phyloP scores from a whole-genome alignment of 2,113 vertebrate species.

The Dicentrarchus labrax region DNA sequence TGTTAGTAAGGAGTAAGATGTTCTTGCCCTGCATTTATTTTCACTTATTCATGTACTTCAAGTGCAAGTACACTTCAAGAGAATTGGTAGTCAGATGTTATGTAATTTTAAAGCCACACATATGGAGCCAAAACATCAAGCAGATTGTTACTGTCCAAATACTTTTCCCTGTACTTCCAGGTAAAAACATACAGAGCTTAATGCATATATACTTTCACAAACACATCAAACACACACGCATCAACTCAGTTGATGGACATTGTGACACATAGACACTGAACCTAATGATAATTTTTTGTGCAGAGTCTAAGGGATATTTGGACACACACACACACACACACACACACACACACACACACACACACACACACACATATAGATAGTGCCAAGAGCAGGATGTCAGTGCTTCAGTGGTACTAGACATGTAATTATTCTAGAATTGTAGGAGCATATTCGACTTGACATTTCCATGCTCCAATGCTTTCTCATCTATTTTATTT shows the following conservation, averaged over 20 bases:
- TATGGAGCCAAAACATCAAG: slow-evolving; percentile 24
- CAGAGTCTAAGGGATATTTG: slow-evolving; percentile 2
- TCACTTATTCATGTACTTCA: slow-evolving; percentile 4
- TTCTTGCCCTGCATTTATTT: not conserved
- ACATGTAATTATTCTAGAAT: slow-evolving; percentile 70
- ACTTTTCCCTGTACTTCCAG: not conserved
- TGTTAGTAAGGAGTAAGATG: not conserved
- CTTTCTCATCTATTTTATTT: slow-evolving; percentile 73
- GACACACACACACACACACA: slow-evolving; percentile 19
- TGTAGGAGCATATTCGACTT: slow-evolving; percentile 61
- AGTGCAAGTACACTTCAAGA: not conserved
- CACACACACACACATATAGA: slow-evolving; percentile 6
- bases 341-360: slow-evolving; percentile 16
- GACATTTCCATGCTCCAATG: slow-evolving; percentile 71
- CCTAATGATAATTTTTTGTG: not conserved
- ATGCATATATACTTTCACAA: not conserved
- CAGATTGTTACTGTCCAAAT: slow-evolving; percentile 8
- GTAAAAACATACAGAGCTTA: not conserved
- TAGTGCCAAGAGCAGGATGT: slow-evolving; percentile 56
- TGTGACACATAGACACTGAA: slow-evolving; percentile 6
- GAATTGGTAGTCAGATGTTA: not conserved
- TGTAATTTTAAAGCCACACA: not conserved
- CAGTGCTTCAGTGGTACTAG: slow-evolving; percentile 58
- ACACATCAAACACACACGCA: slow-evolving; percentile 39
- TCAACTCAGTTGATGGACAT: slow-evolving; percentile 3